These are phyloP conservation scores for Pseudomyrmex flavicornis DNA, from an alignment of 1,140 invertebrate species.

Conservation along the genomic window DNA sequence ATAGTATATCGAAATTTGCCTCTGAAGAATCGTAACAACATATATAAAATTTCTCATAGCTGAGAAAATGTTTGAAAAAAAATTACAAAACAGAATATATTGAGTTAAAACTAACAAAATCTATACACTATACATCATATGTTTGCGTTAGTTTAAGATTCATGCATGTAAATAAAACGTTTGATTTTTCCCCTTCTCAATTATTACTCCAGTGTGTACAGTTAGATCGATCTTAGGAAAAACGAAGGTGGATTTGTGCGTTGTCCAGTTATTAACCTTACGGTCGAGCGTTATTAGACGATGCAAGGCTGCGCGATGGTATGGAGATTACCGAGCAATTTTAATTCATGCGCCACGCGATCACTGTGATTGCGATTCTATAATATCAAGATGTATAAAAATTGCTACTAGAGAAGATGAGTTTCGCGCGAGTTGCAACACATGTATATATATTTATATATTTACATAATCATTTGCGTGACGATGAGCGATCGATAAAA, in stretches of 20 bases:
- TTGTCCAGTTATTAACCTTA: constrained; percentile 61
- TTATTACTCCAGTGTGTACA: constrained; percentile 42
- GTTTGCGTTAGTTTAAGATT: background rate
- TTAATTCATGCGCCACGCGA: constrained; percentile 30
- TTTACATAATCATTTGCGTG: constrained; percentile 8
- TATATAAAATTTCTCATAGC: too few species aligned
- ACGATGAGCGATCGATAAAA: background rate
- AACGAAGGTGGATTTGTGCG: constrained; percentile 54
- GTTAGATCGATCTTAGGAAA: constrained; percentile 53
- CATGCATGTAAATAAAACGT: constrained; percentile 11
- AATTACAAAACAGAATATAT: background rate
- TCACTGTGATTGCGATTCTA: background rate
- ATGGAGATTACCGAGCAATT: constrained; percentile 38
- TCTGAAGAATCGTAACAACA: background rate
- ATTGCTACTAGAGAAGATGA: background rate
- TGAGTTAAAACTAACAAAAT: background rate
- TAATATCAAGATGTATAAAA: constrained; percentile 5
- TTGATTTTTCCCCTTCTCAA: constrained; percentile 5
- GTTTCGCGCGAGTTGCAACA: background rate
- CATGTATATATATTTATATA: background rate
- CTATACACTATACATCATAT: background rate
- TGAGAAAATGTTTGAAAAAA: background rate
- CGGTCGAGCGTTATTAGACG: constrained; percentile 51
- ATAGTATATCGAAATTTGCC: background rate
- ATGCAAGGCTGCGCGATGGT: constrained; percentile 22